Evolutionary conservation across 2,113 vertebrate species (phyloP), one percentile per base, ranked within the genome.

Genomic region (Epinephelus lanceolatus): DNA sequence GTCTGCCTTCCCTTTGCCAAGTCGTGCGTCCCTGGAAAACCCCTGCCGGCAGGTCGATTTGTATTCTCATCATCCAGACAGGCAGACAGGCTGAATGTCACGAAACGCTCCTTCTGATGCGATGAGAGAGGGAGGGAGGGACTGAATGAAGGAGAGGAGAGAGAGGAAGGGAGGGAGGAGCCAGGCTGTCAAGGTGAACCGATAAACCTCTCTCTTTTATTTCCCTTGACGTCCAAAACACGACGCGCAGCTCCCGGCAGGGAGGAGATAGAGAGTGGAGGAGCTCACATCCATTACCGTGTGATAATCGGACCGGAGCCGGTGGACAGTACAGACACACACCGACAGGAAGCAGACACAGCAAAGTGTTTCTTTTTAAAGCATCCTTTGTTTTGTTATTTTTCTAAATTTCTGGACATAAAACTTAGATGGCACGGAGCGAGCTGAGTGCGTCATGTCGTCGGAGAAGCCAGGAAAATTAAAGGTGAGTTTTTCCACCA

Each of bases 181-280:
- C 62, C 72, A 78, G 62, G 70, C 49, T 72, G 89, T 60, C 85
- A 90, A 89, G 88, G 88, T 91, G 88, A 91, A 89, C 71, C n/a
- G 57, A 83, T 23, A 55, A 82, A 71, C 52, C 61, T 21, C 69
- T 21, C 69, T 15, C 17, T 71, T 53, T 77, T 42, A 45, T 76
- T 62, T 25, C 23, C 14, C 14, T 2, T 37, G 52, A 57, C 59
- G 49, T 60, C 52, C 75, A 45, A 30, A 61, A 69, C 85, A 77
- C 85, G 85, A 87, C 76, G 83, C 76, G 61, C 65, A 45, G 74
- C 73, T 59, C 57, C 17, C 2, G 17, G 66, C 70, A 15, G 56
- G 37, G 40, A 52, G 59, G 5, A 19, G 40, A 61, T 25, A 17
- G 33, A 19, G 8, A 10, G 77, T 21, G 57, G 33, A 25, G 76